Base-by-base conservation (phyloP, 2,797 vertebrate genomes). In the Adelosebastes latens region DNA sequence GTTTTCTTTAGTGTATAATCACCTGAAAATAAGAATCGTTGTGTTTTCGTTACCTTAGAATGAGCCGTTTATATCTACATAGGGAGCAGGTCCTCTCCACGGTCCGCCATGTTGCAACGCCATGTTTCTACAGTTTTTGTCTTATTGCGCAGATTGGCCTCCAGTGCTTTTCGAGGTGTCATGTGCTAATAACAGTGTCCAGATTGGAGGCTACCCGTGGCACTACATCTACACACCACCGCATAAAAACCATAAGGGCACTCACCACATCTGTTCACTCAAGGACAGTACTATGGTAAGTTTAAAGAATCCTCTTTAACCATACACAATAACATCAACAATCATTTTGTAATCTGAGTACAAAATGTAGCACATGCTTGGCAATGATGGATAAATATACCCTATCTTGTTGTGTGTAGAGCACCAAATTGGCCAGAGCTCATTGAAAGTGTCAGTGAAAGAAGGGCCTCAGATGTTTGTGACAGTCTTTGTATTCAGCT, bases 181-280 rank as follows among this genome's bases (percentile, higher is more conserved):
- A 55, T 98, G 97, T 73, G 95, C 97, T 86, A 96, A 97, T 83
- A 97, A 96, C 53, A 96, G 96, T 61, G 95, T 99, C 89, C 97
- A 99, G 93, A 97, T 99, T 49, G 99, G 98, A 92, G 98, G 98
- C 78, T 96, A 96, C 85, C 99, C 98, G 16, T 99, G 97, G 97
- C 98, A 99, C 93, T 99, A 97, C 89, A 99, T 99, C 92, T 96
- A 97, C 91, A 99, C 98, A 36, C 98, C 98, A 52, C 97, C 96
- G 42, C 96, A 97, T 88, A 98, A 96, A 94, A 96, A 94, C 60
- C 95, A 99, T 82, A 95, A 93, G 89, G 98, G 98, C 86, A 95
- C 97, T 82, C 97, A 98, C 93, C 97, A 99, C 90, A 96, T 99
- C 93, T 96, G 97, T 92, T 97, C 98, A 25, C 91, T 99, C 69